Evolutionary conservation across 2,888 invertebrate species (phyloP).

Genomic region (Chalcis sispes): DNA sequence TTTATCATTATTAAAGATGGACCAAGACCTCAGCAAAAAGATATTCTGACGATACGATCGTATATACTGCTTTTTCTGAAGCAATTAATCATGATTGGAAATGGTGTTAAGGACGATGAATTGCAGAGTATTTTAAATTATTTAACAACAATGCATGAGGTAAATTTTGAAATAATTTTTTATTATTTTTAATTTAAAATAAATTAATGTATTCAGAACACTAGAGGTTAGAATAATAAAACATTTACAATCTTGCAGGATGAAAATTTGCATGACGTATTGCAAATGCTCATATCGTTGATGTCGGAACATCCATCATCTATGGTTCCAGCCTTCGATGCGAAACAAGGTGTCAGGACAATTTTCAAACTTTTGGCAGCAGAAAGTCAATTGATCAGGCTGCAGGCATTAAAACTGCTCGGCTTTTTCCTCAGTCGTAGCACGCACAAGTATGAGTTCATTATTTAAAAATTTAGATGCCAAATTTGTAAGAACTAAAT

Average conservation of each 20-base stretch:
- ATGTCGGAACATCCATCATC: constrained; percentile 99
- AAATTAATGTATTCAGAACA: not conserved
- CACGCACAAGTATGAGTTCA: constrained; percentile 91
- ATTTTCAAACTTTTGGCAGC: constrained; percentile 98
- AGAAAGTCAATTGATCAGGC: constrained; percentile 95
- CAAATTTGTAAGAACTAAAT: constrained; percentile 1
- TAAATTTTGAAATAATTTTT: constrained; percentile 73
- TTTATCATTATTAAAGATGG: constrained; percentile 83
- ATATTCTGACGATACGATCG: constrained; percentile 94
- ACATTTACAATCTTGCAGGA: constrained; percentile 81
- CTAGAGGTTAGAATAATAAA: not conserved
- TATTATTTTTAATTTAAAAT: not conserved
- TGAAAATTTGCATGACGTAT: constrained; percentile 98
- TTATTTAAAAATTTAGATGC: constrained; percentile 18
- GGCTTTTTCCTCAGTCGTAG: constrained; percentile 98
- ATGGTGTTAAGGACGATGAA: constrained; percentile 98
- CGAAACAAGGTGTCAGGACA: constrained; percentile 96
- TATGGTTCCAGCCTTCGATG: constrained; percentile 99
- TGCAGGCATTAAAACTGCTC: constrained; percentile 96
- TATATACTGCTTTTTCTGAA: constrained; percentile 97
- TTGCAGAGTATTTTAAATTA: constrained; percentile 98
- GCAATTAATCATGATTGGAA: constrained; percentile 96
- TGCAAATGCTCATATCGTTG: constrained; percentile 96
- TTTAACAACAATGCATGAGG: constrained; percentile 97
- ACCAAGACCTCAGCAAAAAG: constrained; percentile 94